Base-by-base conservation (phyloP, 1,140 invertebrate genomes). In the Lucilia cuprina region DNA sequence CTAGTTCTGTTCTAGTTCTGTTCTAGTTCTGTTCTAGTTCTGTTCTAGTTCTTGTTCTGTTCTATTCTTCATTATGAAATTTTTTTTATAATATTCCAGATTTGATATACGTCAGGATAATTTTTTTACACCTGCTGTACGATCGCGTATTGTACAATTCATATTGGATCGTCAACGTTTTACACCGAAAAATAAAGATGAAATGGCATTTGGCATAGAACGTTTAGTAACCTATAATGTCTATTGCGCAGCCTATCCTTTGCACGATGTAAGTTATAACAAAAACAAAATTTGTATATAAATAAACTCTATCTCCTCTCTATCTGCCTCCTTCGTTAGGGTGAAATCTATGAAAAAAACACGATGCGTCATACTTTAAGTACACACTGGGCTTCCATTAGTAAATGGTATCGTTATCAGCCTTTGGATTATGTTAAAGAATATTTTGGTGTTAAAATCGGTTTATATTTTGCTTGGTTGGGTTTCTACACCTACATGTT, bases 401-500 rank as follows among this genome's bases (percentile, higher is more conserved):
- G 92, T 3, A 96, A 95, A 89, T 96, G 95, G 91, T 94, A 96
- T 89, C 96, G 96, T 86, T 95, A 96, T 88, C 97, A 98, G 89
- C 97, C 98, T 0, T 91, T 98, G 34, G 96, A 98, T 91, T 95
- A 98, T 86, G 92, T 98, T 83, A 96, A 96, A 88, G 94, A 96
- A 85, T 99, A 99, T 91, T 98, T 98, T 92, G 98, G 98, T 12
- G 97, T 98, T 41, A 98, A 98, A 92, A 97, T 98, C 86, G 96
- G 95, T 49, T 91, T 98, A 55, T 99, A 99, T 91, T 99, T 99
- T 91, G 97, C 98, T 7, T 99, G 98, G 98, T 92, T 99, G 21
- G 98, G 98, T 50, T 99, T 97, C 91, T 99, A 99, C 89, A 99
- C 98, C 0, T 95, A 96, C 75, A 97, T 98, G 95, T 91, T 99